phyloP scores from a whole-genome alignment of 2,113 vertebrate species.

The Sardina pilchardus region DNA sequence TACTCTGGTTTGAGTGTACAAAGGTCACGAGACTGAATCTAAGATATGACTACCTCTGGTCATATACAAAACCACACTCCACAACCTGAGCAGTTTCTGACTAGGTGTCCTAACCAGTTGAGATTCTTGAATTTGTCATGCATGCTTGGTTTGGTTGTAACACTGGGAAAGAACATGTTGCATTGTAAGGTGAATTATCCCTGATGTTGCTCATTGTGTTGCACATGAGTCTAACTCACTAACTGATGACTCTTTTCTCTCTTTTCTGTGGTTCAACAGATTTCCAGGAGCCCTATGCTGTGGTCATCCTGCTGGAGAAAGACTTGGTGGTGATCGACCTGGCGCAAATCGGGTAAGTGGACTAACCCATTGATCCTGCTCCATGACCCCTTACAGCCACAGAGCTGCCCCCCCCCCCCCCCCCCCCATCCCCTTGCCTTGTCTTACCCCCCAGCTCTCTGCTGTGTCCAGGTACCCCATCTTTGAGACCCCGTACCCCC shows the following conservation, averaged over 20 bases:
- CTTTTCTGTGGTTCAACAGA: slow-evolving; percentile 66
- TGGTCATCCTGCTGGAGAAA: slow-evolving; percentile 94
- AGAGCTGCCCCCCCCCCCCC: no score
- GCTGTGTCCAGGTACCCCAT: slow-evolving; percentile 68
- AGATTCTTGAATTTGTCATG: neutral
- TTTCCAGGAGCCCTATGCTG: slow-evolving; percentile 96
- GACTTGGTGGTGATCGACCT: slow-evolving; percentile 97
- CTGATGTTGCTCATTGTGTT: neutral
- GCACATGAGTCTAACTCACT: neutral
- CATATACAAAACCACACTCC: slow-evolving; percentile 28
- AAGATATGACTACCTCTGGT: neutral
- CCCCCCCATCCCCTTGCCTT: no score
- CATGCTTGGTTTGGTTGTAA: no score
- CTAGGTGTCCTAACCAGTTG: neutral
- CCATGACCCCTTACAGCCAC: neutral
- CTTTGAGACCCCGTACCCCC: slow-evolving; percentile 75
- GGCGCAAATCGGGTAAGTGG: slow-evolving; percentile 91
- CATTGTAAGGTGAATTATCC: neutral
- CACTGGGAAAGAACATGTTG: neutral
- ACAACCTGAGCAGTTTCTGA: neutral
- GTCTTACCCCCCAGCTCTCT: neutral
- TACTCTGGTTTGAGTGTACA: neutral
- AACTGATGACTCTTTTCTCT: neutral
- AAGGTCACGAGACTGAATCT: neutral
- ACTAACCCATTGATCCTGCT: neutral